Conservation (phyloP, 30 jellyfish, hydroid and myxozoan species). For the Clytia hemisphaerica region DNA sequence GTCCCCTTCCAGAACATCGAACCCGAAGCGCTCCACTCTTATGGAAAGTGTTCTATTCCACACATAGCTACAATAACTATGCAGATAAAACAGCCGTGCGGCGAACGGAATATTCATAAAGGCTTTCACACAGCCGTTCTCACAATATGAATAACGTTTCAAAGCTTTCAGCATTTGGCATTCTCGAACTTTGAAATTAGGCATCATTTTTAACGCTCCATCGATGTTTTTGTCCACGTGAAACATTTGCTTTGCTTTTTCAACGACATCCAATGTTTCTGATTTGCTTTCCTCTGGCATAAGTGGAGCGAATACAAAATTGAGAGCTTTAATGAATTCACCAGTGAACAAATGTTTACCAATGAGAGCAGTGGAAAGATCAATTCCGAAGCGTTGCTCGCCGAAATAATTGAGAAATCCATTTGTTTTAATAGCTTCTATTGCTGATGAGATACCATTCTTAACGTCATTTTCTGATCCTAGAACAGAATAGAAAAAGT, state of each 20-base stretch:
- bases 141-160: constrained; percentile 46
- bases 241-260: constrained; percentile 40
- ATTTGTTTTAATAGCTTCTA: neutral
- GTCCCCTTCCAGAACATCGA: constrained; percentile 36
- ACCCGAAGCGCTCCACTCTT: constrained; percentile 34
- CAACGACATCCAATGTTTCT: constrained; percentile 9
- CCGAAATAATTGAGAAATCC: constrained; percentile 80
- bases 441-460: no score
- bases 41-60: constrained; percentile 54
- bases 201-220: constrained; percentile 50
- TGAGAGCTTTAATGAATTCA: constrained; percentile 40
- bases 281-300: constrained; percentile 15
- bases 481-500: no score
- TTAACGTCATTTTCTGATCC: no score
- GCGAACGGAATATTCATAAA: constrained; percentile 35
- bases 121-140: constrained; percentile 61
- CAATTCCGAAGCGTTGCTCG: constrained; percentile 56
- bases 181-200: constrained; percentile 52
- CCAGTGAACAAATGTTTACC: constrained; percentile 52
- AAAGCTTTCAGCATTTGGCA: constrained; percentile 36
- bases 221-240: constrained; percentile 26
- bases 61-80: constrained; percentile 66
- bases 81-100: constrained; percentile 57
- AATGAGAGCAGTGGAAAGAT: constrained; percentile 25
- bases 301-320: constrained; percentile 44